Conservation (phyloP, 2,113 vertebrate species). For the Antechinus stuartii region DNA sequence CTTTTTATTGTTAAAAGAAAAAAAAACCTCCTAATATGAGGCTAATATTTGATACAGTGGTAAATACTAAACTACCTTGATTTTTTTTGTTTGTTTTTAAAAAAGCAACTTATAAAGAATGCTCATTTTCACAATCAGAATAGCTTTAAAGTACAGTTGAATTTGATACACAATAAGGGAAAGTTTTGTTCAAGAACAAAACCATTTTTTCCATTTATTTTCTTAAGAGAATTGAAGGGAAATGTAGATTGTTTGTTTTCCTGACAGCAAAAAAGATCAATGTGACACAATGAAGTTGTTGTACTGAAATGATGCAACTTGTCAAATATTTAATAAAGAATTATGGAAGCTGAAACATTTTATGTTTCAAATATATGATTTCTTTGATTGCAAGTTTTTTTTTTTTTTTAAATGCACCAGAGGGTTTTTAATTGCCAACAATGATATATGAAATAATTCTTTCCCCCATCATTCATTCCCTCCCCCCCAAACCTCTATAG, state of each 20-base stretch:
- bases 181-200: constrained; percentile 66
- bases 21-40: constrained; percentile 56
- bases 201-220: constrained; percentile 69
- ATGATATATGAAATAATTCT: background rate
- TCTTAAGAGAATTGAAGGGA: constrained; percentile 70
- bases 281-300: constrained; percentile 80
- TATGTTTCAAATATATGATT: constrained; percentile 69
- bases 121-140: constrained; percentile 76
- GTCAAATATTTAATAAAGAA: constrained; percentile 85
- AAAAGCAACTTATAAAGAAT: constrained; percentile 60
- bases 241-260: constrained; percentile 79
- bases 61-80: constrained; percentile 70
- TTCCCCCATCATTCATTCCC: background rate
- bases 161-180: constrained; percentile 66
- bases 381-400: constrained; percentile 62
- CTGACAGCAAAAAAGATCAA: constrained; percentile 71
- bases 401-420: background rate
- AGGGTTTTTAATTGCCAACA: background rate
- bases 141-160: constrained; percentile 72
- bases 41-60: constrained; percentile 72
- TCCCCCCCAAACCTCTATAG: background rate
- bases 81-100: constrained; percentile 48
- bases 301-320: constrained; percentile 83
- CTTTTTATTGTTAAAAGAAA: constrained; percentile 61
- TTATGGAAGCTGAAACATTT: constrained; percentile 78